Conservation (phyloP, 2,113 vertebrate genomes). For the Chascanopsetta lugubris region DNA sequence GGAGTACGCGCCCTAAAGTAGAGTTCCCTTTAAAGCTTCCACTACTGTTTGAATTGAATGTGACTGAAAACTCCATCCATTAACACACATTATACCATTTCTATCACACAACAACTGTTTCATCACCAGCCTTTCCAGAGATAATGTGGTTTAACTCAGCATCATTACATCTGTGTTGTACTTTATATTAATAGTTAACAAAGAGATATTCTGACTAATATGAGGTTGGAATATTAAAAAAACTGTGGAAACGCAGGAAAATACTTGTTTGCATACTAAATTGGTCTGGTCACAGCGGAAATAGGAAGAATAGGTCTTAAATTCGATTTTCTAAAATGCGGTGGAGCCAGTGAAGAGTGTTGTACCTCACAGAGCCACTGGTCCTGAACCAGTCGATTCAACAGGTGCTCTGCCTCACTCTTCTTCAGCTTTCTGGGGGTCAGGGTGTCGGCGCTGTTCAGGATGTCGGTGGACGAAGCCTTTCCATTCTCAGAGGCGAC, state of each 20-base stretch:
- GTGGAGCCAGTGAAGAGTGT: no score
- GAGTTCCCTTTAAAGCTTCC: neutral
- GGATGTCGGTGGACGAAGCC: slow-evolving; percentile 90
- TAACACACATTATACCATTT: no score
- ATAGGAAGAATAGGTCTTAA: neutral
- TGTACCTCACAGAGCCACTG: slow-evolving; percentile 93
- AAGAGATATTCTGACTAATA: neutral
- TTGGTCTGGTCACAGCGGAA: neutral
- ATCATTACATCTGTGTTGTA: no score
- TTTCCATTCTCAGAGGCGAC: slow-evolving; percentile 88
- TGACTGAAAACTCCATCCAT: neutral
- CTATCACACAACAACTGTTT: no score
- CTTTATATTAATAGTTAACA: neutral
- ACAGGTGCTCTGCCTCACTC: slow-evolving; percentile 88
- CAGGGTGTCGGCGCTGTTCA: slow-evolving; percentile 89
- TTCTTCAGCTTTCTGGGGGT: slow-evolving; percentile 93
- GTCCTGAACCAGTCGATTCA: slow-evolving; percentile 90
- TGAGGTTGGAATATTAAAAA: neutral
- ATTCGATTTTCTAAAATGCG: no score
- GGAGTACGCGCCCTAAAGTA: no score
- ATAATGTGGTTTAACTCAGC: no score
- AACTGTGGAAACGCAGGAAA: neutral
- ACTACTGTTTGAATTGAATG: neutral
- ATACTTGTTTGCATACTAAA: neutral
- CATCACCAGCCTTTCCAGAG: no score